Evolutionary conservation across 2,113 vertebrate genomes (phyloP).

Genomic region (Eubucco bourcierii): DNA sequence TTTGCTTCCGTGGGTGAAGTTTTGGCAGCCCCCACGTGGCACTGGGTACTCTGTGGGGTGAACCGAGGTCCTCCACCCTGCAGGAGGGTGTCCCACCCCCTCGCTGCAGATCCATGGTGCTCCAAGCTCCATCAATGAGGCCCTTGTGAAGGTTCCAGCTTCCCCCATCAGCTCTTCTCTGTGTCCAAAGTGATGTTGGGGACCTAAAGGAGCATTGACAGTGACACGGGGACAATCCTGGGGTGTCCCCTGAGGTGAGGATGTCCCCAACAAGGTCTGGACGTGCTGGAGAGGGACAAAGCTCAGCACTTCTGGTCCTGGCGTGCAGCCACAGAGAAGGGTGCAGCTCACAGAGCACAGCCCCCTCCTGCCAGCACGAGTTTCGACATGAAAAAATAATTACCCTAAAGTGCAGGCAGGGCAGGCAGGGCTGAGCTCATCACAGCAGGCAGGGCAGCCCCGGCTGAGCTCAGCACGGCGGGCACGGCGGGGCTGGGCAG

Average conservation of each 20-base stretch:
- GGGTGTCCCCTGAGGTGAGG: background rate
- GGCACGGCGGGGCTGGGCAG: constrained; percentile 33
- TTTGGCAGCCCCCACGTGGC: background rate
- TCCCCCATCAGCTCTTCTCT: background rate
- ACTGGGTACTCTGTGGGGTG: fast-evolving
- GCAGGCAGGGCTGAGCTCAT: constrained; percentile 55
- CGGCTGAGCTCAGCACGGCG: background rate
- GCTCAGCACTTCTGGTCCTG: constrained; percentile 33
- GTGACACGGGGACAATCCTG: background rate
- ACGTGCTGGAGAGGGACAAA: background rate
- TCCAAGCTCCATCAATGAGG: fast-evolving
- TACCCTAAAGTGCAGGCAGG: constrained; percentile 4
- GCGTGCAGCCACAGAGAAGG: background rate
- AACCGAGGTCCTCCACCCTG: fast-evolving
- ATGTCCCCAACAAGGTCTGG: fast-evolving
- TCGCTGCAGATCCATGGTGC: fast-evolving
- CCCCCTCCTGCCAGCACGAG: background rate
- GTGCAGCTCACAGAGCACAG: background rate
- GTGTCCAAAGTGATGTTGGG: fast-evolving
- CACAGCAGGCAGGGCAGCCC: background rate
- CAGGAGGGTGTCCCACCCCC: background rate
- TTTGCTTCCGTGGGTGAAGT: fast-evolving
- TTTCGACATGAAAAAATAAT: constrained; percentile 31
- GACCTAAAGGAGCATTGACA: background rate
- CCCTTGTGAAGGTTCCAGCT: background rate